These are phyloP conservation scores for Enhydra lutris DNA, from an alignment of 2,113 vertebrate genomes.

Conservation along the genomic window DNA sequence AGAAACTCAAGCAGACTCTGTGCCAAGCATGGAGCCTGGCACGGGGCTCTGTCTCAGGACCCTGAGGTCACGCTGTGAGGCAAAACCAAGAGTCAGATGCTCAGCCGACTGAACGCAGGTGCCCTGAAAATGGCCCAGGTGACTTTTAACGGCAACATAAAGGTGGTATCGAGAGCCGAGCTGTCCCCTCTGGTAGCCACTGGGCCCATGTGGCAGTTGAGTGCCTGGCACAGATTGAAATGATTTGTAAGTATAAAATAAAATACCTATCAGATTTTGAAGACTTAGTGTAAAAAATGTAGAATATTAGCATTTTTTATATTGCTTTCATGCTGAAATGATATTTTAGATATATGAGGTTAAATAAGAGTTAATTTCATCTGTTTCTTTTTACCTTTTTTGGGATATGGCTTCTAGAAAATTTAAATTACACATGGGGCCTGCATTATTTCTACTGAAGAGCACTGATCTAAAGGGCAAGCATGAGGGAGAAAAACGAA, in stretches of 20 bases:
- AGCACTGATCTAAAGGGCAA: background rate
- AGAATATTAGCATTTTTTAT: background rate
- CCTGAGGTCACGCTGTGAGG: background rate
- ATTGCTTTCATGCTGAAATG: background rate
- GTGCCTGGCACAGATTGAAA: background rate
- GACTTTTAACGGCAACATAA: background rate
- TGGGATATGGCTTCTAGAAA: background rate
- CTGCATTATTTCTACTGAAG: background rate
- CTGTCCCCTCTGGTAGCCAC: accelerated
- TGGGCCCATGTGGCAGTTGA: background rate
- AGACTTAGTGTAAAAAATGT: background rate
- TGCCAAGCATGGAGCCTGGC: background rate
- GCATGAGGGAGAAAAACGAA: background rate
- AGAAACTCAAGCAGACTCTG: background rate
- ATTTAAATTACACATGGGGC: background rate
- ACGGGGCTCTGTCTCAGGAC: background rate
- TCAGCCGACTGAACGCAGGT: background rate
- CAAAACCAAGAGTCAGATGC: background rate
- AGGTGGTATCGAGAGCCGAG: background rate
- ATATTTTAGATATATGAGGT: background rate
- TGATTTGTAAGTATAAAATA: background rate
- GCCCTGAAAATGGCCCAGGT: background rate
- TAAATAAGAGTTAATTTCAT: background rate
- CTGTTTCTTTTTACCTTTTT: background rate
- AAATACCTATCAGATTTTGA: background rate